A percentile compares a stretch with the other conserved stretches of the same genome.
These are phyloP conservation scores for Hassar affinis DNA, from an alignment of 2,113 vertebrate species.

Conservation along the genomic window DNA sequence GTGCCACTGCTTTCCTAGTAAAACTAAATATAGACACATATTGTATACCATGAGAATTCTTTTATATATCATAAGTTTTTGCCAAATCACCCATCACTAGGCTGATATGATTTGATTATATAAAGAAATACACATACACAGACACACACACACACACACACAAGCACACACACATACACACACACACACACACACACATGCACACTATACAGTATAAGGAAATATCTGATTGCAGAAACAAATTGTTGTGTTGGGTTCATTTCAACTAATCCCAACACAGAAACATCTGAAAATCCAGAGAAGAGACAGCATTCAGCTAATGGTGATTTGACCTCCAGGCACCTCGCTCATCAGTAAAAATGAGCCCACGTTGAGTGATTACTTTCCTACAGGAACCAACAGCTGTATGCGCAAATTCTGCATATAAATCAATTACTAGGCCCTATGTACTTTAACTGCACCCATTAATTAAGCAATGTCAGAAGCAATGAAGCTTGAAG, in stretches of 20 bases:
- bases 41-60: neutral
- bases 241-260: neutral
- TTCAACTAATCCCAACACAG: neutral
- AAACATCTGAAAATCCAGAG: conserved; percentile 17
- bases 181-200: too few relatives aligned
- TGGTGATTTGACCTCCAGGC: conserved; percentile 53
- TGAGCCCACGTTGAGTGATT: conserved; percentile 88
- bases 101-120: too few relatives aligned
- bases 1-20: neutral
- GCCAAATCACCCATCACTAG: too few relatives aligned
- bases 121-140: too few relatives aligned
- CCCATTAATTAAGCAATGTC: conserved; percentile 99
- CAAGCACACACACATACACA: too few relatives aligned
- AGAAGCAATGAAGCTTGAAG: conserved; percentile 98
- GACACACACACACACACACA: too few relatives aligned
- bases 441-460: conserved; percentile 99
- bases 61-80: too few relatives aligned
- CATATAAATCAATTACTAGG: conserved; percentile 99
- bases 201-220: too few relatives aligned
- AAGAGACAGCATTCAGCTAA: conserved; percentile 14
- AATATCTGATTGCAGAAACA: neutral
- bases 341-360: conserved; percentile 65
- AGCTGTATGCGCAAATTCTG: conserved; percentile 99
- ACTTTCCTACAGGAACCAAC: conserved; percentile 99
- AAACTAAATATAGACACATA: neutral